These are phyloP conservation scores for Tympanuchus pallidicinctus DNA, from an alignment of 2,113 vertebrate genomes.

Conservation along the genomic window DNA sequence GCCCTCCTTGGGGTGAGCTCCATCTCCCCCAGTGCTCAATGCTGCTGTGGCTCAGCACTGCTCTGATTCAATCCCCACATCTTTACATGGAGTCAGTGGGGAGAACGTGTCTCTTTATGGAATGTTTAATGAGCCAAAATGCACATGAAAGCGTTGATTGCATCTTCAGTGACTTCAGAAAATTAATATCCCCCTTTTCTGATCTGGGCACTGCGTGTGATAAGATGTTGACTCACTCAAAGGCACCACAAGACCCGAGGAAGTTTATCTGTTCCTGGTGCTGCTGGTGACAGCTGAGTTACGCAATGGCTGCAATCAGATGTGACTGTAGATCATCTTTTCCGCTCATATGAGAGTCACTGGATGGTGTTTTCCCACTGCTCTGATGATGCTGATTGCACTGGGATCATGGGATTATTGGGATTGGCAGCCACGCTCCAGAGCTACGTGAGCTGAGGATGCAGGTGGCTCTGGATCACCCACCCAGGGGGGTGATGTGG, in stretches of 20 bases:
- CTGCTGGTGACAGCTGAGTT: neutral
- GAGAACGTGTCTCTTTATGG: neutral
- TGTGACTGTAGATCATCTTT: neutral
- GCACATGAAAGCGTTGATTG: neutral
- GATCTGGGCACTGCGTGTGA: rapidly evolving
- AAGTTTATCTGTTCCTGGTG: neutral
- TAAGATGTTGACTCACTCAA: neutral
- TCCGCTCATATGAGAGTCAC: neutral
- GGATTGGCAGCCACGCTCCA: neutral
- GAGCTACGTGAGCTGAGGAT: neutral
- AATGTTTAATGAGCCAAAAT: neutral
- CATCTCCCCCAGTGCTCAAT: neutral
- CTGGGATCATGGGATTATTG: neutral
- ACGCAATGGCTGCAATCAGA: neutral
- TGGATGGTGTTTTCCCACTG: neutral
- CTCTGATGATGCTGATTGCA: neutral
- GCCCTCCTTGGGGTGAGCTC: neutral
- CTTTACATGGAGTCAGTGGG: neutral
- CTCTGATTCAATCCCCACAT: neutral
- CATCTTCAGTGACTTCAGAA: neutral
- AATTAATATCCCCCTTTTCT: neutral
- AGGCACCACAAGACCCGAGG: neutral
- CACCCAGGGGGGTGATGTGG: neutral
- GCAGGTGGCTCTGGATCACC: neutral
- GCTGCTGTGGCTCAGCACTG: neutral